phyloP scores from a whole-genome alignment of 2,888 invertebrate genomes.

The Melipona beecheii region DNA sequence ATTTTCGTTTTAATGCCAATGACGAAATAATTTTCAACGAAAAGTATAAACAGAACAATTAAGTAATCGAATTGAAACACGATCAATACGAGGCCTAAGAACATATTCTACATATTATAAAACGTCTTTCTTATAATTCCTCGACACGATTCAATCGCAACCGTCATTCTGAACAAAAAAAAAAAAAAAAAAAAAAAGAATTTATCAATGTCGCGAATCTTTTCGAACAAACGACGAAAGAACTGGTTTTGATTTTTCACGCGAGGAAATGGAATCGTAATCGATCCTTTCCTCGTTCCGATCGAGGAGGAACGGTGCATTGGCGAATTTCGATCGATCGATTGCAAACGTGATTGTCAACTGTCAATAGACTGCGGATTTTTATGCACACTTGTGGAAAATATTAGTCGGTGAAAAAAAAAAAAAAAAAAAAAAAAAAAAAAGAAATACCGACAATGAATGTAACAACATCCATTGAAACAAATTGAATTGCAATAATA shows the following conservation, averaged over 20 bases:
- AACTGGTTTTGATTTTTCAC: background rate
- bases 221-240: background rate
- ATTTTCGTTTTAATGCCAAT: background rate
- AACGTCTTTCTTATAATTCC: background rate
- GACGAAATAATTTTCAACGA: too few relatives aligned
- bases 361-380: background rate
- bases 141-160: background rate
- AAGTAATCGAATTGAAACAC: background rate
- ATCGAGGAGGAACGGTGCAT: constrained; percentile 3
- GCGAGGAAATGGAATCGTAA: background rate
- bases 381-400: too few relatives aligned
- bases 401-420: too few relatives aligned
- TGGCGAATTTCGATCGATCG: constrained; percentile 2
- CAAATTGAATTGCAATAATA: background rate
- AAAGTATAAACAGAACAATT: background rate
- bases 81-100: background rate
- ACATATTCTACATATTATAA: background rate
- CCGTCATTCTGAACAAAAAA: background rate
- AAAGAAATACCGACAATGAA: too few relatives aligned
- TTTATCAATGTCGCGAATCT: background rate
- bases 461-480: too few relatives aligned
- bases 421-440: too few relatives aligned
- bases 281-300: background rate
- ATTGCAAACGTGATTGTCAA: constrained; percentile 22
- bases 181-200: background rate